These are phyloP conservation scores for Leucopsar rothschildi DNA, from an alignment of 2,113 vertebrate species.

Conservation along the genomic window DNA sequence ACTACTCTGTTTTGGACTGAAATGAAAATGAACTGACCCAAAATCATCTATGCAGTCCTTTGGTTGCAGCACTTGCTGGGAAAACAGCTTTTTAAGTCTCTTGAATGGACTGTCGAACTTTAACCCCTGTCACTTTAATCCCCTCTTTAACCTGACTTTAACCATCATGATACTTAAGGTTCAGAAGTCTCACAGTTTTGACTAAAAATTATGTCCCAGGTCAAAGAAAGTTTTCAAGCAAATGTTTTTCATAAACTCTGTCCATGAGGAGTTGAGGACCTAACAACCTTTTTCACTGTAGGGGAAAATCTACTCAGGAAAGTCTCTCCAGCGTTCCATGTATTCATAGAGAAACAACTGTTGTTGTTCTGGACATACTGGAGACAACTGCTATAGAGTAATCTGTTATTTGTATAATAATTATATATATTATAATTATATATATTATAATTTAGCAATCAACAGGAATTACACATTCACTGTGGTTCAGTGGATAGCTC, in stretches of 20 bases:
- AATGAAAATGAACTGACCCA: not conserved
- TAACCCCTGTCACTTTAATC: not conserved
- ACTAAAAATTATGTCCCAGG: accelerated
- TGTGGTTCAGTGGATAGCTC: not conserved
- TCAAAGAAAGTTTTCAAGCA: not conserved
- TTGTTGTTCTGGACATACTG: not conserved
- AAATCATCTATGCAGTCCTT: not conserved
- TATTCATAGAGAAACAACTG: not conserved
- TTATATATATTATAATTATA: not conserved
- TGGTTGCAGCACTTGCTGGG: not conserved
- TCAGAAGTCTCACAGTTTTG: not conserved
- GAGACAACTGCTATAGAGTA: not conserved
- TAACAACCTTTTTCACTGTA: not conserved
- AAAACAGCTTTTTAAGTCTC: not conserved
- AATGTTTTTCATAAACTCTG: not conserved
- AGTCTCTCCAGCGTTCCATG: not conserved
- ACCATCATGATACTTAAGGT: too few relatives aligned
- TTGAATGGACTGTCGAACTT: not conserved
- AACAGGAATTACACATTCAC: not conserved
- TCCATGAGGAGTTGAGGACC: not conserved
- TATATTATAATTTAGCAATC: not conserved
- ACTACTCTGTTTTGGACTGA: not conserved
- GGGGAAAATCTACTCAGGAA: not conserved
- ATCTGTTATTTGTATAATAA: not conserved
- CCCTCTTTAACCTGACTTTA: not conserved